These are phyloP conservation scores for Hirtodrosophila duncani DNA, from an alignment of 2,888 invertebrate genomes.

Conservation along the genomic window DNA sequence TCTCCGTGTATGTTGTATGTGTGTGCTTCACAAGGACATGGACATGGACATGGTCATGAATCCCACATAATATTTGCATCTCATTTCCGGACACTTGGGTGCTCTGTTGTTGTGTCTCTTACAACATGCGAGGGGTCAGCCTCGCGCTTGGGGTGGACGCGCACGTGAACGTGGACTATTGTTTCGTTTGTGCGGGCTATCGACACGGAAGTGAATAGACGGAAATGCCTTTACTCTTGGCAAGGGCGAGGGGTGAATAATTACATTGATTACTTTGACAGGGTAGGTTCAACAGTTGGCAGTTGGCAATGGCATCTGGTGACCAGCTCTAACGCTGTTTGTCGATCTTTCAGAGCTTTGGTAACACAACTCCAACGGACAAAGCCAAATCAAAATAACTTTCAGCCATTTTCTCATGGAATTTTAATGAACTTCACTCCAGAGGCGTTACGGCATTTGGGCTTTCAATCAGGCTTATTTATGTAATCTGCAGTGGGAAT, in stretches of 20 bases:
- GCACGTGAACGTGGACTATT: slow-evolving; percentile 6
- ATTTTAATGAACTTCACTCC: slow-evolving; percentile 37
- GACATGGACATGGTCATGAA: slow-evolving; percentile 74
- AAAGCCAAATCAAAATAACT: slow-evolving; percentile 38
- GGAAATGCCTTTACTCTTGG: slow-evolving; percentile 58
- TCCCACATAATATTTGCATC: slow-evolving; percentile 79
- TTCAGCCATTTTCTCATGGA: slow-evolving; percentile 44
- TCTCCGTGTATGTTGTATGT: slow-evolving; percentile 17
- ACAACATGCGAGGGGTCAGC: slow-evolving; percentile 50
- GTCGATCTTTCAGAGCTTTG: too few relatives aligned
- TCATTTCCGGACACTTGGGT: slow-evolving; percentile 78
- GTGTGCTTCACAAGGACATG: slow-evolving; percentile 32
- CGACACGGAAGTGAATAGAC: slow-evolving; percentile 33
- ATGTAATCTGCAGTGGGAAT: slow-evolving; percentile 25
- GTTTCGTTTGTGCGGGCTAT: slow-evolving; percentile 41
- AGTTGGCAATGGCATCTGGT: too few relatives aligned
- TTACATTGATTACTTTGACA: slow-evolving; percentile 51
- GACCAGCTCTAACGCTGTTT: too few relatives aligned
- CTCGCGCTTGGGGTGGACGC: slow-evolving; percentile 12
- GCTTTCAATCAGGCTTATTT: slow-evolving; percentile 20
- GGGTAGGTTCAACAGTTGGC: too few relatives aligned
- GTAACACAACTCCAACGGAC: background rate
- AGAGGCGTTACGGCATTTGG: slow-evolving; percentile 54
- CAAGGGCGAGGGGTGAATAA: slow-evolving; percentile 57
- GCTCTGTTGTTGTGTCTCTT: slow-evolving; percentile 27